phyloP scores from a whole-genome alignment of 2,113 vertebrate genomes.

The Lepisosteus oculatus region DNA sequence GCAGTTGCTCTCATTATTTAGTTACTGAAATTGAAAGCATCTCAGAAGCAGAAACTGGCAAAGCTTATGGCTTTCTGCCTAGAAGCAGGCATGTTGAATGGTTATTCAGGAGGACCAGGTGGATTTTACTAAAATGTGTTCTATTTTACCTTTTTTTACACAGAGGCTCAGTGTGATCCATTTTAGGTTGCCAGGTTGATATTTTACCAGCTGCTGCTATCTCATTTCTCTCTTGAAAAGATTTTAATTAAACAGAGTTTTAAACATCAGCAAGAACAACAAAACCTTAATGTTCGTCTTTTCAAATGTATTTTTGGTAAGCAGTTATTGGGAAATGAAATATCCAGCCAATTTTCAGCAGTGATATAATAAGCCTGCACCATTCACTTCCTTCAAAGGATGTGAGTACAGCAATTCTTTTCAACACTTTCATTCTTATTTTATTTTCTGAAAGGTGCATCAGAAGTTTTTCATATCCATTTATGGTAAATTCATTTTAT shows the following conservation, averaged over 20 bases:
- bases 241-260: slow-evolving; percentile 11
- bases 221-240: slow-evolving; percentile 17
- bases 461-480: no score
- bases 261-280: slow-evolving; percentile 12
- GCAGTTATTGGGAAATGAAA: no score
- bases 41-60: not conserved
- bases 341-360: no score
- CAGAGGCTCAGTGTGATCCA: not conserved
- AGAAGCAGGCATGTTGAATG: not conserved
- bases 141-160: not conserved
- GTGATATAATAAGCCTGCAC: no score
- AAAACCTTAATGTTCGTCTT: slow-evolving; percentile 1
- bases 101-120: slow-evolving; percentile 7
- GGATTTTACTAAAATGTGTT: slow-evolving; percentile 3
- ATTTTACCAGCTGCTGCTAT: slow-evolving; percentile 37
- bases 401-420: no score
- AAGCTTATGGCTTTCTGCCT: not conserved
- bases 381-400: no score
- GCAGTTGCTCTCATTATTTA: not conserved
- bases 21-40: slow-evolving; percentile 1
- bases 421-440: no score
- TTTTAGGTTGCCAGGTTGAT: slow-evolving; percentile 28
- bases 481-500: no score
- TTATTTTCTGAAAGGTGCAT: no score
- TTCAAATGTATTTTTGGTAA: no score